Evolutionary conservation across 2,113 vertebrate species (phyloP), one percentile per base, ranked within the genome.

Genomic region (Cheirogaleus medius): DNA sequence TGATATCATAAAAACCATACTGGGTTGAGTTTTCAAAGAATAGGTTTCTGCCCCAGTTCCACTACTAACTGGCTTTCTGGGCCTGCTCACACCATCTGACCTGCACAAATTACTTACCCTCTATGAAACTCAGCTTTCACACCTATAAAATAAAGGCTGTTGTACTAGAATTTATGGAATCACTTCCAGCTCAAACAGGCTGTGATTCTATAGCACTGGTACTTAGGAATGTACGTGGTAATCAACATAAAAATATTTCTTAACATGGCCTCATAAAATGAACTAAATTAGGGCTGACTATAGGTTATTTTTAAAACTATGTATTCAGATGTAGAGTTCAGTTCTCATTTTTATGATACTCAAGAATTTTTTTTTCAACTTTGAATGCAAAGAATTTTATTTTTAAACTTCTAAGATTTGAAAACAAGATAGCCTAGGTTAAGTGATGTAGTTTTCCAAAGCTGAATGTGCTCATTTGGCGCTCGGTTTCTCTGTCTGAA

Each of bases 381-480:
- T 80, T 96, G 95, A 98, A 87, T 96, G 98, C 98, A 97, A 97
- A 94, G 68, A 0, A 74, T 81, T 98, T 97, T 98, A 98, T 98
- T 97, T 98, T 98, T 98, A 9, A 96, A 97, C 27, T 66, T 83
- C 97, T 95, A 98, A 93, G 81, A 90, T 95, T 93, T 91, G 37
- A 97, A 97, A 97, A 97, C 97, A 92, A 97, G 56, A 88, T 83
- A 97, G 98, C 98, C 98, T 95, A 97, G 71, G 96, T 97, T 97
- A 98, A 97, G 42, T 77, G 96, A 98, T 96, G 97, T 77, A 98
- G 97, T 97, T 98, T 89, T 91, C 98, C 95, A n/a, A 98, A 98
- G 98, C 98, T 58, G 95, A 97, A 97, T 78, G 91, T 87, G 91
- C 96, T 97, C 87, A 66, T 88, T 87, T 96, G 94, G 86, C 97